Base-by-base conservation (phyloP, 1,140 invertebrate genomes). In the Dreissena rostriformis region DNA sequence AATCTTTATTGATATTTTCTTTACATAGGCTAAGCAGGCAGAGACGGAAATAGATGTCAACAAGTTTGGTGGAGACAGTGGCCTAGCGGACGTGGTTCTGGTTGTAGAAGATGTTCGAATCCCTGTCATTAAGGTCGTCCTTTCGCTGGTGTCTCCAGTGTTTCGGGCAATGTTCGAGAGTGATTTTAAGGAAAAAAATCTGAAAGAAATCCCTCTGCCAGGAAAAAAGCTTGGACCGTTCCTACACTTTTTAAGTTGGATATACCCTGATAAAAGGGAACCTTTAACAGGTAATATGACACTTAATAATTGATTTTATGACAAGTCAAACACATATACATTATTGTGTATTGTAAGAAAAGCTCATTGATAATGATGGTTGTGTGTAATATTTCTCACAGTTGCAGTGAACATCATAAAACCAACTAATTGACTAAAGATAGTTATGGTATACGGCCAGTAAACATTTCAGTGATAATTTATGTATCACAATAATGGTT, bases 111-210 rank as follows among this genome's bases (percentile, higher is more conserved):
- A 26, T 26, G 12, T 39, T 12, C 51, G 51, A 17, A 24, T 80
- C 15, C 66, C 51, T 28, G 67, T 80, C 24, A 28, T 26, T 49
- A 53, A 29, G 26, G 51, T 52, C 8, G 52, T 68, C 22, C 67
- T 80, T 15, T 53, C 24, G 12, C 39, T 68, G 14, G 65, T 28
- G n/a, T 80, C 77, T 14, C 77, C 77, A 19, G 77, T 80, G n/a
- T 80, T 80, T 57, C 65, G 24, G 24, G 52, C 24, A 15, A 80
- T 80, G 65, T 68, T 80, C 10, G 11, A 55, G 19, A 55, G 51
- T 39, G 67, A 80, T n/a, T 80, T 80, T 26, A 80, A 70, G 39
- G 77, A 80, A 52, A 80, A 80, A 39, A n/a, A 80, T 22, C 19
- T 17, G 28, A 52, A 57, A 28, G 22, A 57, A 29, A 57, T 80